A percentile compares a stretch with the other conserved stretches of the same genome.
phyloP scores from a whole-genome alignment of 1,140 invertebrate genomes.

The Nymphalis io region DNA sequence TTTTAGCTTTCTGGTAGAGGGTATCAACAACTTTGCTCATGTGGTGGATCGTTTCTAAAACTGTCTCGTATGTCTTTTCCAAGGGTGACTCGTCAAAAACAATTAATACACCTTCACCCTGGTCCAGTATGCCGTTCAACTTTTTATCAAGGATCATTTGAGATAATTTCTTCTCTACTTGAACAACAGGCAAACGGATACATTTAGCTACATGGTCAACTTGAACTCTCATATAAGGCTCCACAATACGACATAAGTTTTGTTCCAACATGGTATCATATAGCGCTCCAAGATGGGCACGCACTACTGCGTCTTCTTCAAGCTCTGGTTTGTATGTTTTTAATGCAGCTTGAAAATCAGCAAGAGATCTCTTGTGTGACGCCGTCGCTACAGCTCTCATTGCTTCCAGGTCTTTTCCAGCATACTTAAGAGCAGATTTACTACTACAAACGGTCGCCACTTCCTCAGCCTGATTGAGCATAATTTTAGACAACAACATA shows the following conservation, averaged over 20 bases:
- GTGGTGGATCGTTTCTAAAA: slow-evolving; percentile 97
- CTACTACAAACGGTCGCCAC: slow-evolving; percentile 97
- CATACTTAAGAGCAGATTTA: slow-evolving; percentile 98
- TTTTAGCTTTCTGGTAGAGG: slow-evolving; percentile 98
- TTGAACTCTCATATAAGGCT: slow-evolving; percentile 98
- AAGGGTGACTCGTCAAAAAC: slow-evolving; percentile 97
- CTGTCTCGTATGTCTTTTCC: slow-evolving; percentile 98
- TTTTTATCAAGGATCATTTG: slow-evolving; percentile 99
- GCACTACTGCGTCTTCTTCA: slow-evolving; percentile 97
- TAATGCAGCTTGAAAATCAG: slow-evolving; percentile 93
- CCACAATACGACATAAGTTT: slow-evolving; percentile 98
- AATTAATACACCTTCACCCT: slow-evolving; percentile 97
- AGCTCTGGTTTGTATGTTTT: slow-evolving; percentile 94
- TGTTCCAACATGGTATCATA: slow-evolving; percentile 99
- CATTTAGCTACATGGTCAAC: slow-evolving; percentile 83
- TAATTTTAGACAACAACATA: slow-evolving; percentile 99
- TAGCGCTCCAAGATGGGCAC: slow-evolving; percentile 96
- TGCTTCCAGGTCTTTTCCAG: slow-evolving; percentile 96
- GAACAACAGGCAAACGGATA: slow-evolving; percentile 93
- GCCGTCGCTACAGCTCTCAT: slow-evolving; percentile 98
- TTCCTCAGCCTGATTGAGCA: slow-evolving; percentile 97
- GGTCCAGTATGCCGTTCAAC: slow-evolving; percentile 97
- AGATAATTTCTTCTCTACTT: slow-evolving; percentile 99
- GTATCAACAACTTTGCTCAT: slow-evolving; percentile 99
- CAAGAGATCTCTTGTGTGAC: slow-evolving; percentile 96